phyloP scores from a whole-genome alignment of 2,113 vertebrate species.

The Lophius piscatorius region DNA sequence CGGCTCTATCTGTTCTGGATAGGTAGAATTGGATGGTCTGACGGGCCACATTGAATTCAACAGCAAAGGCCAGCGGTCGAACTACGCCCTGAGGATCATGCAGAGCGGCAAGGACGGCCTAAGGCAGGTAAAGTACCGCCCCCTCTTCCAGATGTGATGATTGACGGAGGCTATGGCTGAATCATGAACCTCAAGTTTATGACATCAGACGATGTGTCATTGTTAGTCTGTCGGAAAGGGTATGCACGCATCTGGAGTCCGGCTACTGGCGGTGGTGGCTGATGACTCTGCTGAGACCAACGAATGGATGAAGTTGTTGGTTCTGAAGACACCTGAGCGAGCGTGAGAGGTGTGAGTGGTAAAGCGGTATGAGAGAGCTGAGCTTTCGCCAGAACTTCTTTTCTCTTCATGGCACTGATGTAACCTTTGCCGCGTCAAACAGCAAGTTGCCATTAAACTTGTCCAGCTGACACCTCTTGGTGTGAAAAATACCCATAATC shows the following conservation, averaged over 20 bases:
- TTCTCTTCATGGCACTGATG: conserved; percentile 38
- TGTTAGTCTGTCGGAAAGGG: no score
- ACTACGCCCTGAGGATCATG: conserved; percentile 95
- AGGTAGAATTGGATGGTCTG: conserved; percentile 99
- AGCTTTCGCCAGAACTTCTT: no score
- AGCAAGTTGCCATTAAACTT: conserved; percentile 28
- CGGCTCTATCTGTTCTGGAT: conserved; percentile 85
- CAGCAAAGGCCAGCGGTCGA: conserved; percentile 97
- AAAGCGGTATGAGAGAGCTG: no score
- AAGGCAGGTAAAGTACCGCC: conserved; percentile 87
- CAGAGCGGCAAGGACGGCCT: conserved; percentile 90
- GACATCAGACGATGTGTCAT: no score
- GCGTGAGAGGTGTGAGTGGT: no score
- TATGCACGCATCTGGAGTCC: no score
- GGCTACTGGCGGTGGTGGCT: no score
- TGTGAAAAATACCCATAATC: conserved; percentile 41
- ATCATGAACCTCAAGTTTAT: no score
- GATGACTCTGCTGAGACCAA: no score
- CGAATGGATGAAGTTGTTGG: no score
- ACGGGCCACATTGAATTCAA: conserved; percentile 99
- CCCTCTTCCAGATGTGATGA: background rate
- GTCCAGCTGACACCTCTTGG: conserved; percentile 31
- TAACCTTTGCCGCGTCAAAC: conserved; percentile 20
- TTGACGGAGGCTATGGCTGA: no score
- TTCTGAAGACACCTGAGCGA: no score